Evolutionary conservation across 2,113 vertebrate genomes (phyloP), one percentile per base, ranked within the genome.

Genomic region (Lipotes vexillifer): DNA sequence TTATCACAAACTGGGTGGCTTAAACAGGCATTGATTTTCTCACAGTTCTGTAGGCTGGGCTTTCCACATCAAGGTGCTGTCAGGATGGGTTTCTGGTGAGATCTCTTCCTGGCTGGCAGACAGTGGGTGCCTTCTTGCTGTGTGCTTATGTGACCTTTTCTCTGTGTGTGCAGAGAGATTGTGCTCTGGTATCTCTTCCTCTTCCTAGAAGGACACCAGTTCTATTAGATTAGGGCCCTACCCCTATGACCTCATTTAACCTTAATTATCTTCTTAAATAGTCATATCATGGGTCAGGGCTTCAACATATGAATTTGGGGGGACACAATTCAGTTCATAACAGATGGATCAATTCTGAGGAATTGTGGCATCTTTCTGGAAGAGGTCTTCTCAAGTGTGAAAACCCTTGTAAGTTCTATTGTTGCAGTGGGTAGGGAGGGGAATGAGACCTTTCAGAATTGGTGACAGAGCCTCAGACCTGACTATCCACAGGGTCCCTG

Each of bases 401-500:
- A 87, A 74, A 95, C 1, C 3, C 23, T 87, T 80, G 1, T n/a
- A 41, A 74, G 17, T 1, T 38, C 80, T 75, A 1, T 69, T 25
- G 29, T 25, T 71, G 66, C 72, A 83, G 83, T 2, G 9, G 23
- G 5, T 38, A 68, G 18, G n/a, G 25, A 80, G 33, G 15, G 25
- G 49, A 72, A 80, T 41, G 49, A 68, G 18, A 82, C 4, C 23
- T 63, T 65, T 38, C 11, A 29, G 61, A 65, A 49, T 25, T 3
- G 12, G 18, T 80, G 65, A 77, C 0, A 9, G 61, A 72, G 21
- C 66, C 55, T 85, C 23, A 61, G 27, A 59, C 9, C 18, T 75
- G 21, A 27, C 52, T 23, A 17, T 81, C 21, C 12, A 3, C 0
- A 1, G 2, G 33, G 12, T 33, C 27, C 46, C 31, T 3, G 2